Evolutionary conservation across 2,888 invertebrate species (phyloP).

Genomic region (Galeopsomyia nigrocyanea): DNA sequence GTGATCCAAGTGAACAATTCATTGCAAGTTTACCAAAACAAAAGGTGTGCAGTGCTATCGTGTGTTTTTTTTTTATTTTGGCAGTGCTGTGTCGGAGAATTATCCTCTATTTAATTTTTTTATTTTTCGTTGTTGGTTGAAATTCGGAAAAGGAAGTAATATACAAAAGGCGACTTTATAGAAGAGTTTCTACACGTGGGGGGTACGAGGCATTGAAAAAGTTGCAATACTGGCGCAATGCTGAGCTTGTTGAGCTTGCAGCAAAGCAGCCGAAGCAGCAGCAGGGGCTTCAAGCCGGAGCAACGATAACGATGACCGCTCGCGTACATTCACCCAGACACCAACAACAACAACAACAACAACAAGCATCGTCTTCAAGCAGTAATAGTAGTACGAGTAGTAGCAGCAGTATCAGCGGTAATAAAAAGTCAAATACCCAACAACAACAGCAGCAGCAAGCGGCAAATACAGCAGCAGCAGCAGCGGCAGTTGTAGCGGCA

Average conservation of each 20-base stretch:
- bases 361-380: slow-evolving; percentile 51
- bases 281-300: neutral
- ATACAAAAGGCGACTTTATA: too few species aligned
- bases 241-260: slow-evolving; percentile 46
- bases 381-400: slow-evolving; percentile 46
- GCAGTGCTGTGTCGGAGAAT: too few species aligned
- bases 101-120: too few species aligned
- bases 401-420: slow-evolving; percentile 53
- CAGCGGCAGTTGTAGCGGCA: slow-evolving; percentile 53
- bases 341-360: slow-evolving; percentile 66
- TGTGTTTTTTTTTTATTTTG: too few species aligned
- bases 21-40: too few species aligned
- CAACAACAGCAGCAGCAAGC: slow-evolving; percentile 55
- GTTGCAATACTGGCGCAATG: slow-evolving; percentile 40
- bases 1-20: too few species aligned
- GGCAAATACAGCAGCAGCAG: slow-evolving; percentile 44
- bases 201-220: slow-evolving; percentile 20
- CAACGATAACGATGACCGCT: slow-evolving; percentile 65
- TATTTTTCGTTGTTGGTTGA: too few species aligned
- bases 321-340: slow-evolving; percentile 67
- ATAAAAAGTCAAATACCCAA: slow-evolving; percentile 44
- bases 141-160: too few species aligned
- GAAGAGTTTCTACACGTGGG: too few species aligned
- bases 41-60: neutral
- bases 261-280: slow-evolving; percentile 30